Base-by-base conservation (phyloP, 2,797 vertebrate species). In the Onychomys torridus region DNA sequence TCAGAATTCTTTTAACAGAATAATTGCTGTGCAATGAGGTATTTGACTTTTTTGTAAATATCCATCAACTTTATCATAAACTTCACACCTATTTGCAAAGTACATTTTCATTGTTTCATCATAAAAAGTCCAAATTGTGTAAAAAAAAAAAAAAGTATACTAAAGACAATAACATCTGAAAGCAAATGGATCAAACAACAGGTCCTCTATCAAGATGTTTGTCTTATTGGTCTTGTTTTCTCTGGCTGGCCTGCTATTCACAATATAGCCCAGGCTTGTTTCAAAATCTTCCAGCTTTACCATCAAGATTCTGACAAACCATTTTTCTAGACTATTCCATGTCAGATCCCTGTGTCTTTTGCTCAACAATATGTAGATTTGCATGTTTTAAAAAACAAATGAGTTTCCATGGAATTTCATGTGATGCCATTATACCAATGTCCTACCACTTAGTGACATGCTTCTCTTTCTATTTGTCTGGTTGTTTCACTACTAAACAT, bases 1-100 rank as follows among this genome's bases (percentile, higher is more conserved):
- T 73, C 46, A 92, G 92, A 94, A 93, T 49, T 95, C 94, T 96
- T 95, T 96, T 96, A 97, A 93, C 29, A 93, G 86, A 92, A 91
- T 87, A 52, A 21, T 71, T 92, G 52, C 78, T 97, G 92, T 95
- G 17, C 34, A 79, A 37, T 89, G 65, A 96, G 6, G 69, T 14
- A 59, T 91, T 57, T 89, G 27, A 71, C 49, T 29, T 78, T 86
- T 93, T 84, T n/a, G 34, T 86, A 88, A 93, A 90, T 71, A 13
- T 87, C 81, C 40, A 89, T 19, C 4, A 88, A 78, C 21, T 95
- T 67, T 85, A 67, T 57, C 90, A 52, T 52, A 85, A 95, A 59
- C 71, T 77, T 82, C 23, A 46, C 34, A 23, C 43, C 78, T 96
- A 10, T 79, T 79, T 84, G 49, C n/a, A 91, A 90, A 94, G 40